phyloP scores from a whole-genome alignment of 2,113 vertebrate species.

The Scopus umbretta region DNA sequence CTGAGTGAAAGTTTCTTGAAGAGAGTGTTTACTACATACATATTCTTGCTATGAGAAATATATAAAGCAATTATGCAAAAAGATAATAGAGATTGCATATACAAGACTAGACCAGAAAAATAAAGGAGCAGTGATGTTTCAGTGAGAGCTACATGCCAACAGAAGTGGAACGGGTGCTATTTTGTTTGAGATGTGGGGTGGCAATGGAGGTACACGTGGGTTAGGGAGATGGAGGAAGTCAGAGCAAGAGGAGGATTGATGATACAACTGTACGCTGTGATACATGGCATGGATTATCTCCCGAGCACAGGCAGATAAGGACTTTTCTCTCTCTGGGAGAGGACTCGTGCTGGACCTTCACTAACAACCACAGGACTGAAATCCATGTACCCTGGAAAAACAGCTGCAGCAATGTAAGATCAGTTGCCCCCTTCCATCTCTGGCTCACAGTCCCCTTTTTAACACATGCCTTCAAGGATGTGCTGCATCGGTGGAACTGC shows the following conservation, averaged over 20 bases:
- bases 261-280: background rate
- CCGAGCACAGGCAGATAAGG: background rate
- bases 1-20: background rate
- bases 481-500: background rate
- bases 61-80: background rate
- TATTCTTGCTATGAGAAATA: background rate
- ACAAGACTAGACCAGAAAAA: background rate
- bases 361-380: background rate
- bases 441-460: background rate
- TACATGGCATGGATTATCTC: background rate
- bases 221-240: background rate
- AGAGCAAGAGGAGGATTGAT: background rate
- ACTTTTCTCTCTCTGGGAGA: background rate
- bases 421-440: background rate
- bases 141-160: background rate
- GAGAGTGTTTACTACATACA: background rate
- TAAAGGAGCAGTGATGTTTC: background rate
- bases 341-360: background rate
- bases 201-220: no score
- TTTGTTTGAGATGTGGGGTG: background rate
- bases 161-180: fast-evolving
- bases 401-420: background rate
- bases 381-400: background rate
- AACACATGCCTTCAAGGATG: background rate
- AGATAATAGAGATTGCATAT: background rate